Conservation (phyloP, 2,797 vertebrate species). For the Pogonophryne albipinna region DNA sequence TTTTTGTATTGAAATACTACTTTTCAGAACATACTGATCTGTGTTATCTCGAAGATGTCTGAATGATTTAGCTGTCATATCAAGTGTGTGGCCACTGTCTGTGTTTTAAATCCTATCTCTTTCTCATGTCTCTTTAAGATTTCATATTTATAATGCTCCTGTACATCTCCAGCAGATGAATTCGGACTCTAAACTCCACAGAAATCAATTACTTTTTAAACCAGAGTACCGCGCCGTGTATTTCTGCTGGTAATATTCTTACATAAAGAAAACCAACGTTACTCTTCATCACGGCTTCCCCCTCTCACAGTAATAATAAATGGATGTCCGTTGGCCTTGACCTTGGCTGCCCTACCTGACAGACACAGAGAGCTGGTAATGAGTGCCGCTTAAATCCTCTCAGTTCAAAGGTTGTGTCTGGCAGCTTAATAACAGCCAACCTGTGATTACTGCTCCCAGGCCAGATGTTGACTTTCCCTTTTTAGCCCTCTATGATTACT, state of each 20-base stretch:
- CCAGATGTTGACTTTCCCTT: conserved; percentile 83
- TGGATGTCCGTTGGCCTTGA: conserved; percentile 41
- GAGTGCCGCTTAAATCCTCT: conserved; percentile 69
- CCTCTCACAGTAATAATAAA: background rate
- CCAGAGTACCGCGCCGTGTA: conserved; percentile 18
- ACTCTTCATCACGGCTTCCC: conserved; percentile 13
- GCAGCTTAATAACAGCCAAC: conserved; percentile 79
- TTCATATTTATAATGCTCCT: background rate
- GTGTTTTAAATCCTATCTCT: background rate
- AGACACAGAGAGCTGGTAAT: conserved; percentile 51
- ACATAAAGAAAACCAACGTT: conserved; percentile 51
- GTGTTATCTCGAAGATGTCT: conserved; percentile 6
- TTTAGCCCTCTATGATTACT: conserved; percentile 78
- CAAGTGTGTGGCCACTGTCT: background rate
- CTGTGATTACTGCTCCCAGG: conserved; percentile 79
- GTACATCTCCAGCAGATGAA: conserved; percentile 1
- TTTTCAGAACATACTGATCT: background rate
- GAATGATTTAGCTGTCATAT: conserved; percentile 6
- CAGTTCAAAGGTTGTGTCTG: conserved; percentile 63
- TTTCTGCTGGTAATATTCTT: background rate
- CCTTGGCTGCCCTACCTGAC: conserved; percentile 63
- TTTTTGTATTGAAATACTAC: background rate
- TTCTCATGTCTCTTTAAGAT: conserved; percentile 1
- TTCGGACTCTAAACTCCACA: conserved; percentile 7
- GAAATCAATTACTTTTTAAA: background rate